Conservation (phyloP, 2,797 vertebrate genomes). For the Poecilia gillii region DNA sequence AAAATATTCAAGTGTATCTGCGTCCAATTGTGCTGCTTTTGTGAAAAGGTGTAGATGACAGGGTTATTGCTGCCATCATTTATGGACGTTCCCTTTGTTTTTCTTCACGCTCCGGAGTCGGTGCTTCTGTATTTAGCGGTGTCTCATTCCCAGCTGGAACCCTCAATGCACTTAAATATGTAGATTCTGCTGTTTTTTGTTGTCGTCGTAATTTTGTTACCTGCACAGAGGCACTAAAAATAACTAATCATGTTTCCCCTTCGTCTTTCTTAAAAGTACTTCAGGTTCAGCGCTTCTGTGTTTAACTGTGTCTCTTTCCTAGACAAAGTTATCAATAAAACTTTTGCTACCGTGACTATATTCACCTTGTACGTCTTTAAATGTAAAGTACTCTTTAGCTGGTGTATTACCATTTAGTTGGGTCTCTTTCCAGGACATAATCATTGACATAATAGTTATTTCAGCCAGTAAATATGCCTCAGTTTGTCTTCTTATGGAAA, state of each 20-base stretch:
- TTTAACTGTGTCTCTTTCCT: neutral
- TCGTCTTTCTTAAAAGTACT: neutral
- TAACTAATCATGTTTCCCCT: neutral
- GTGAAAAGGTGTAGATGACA: neutral
- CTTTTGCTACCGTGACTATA: neutral
- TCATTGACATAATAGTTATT: neutral
- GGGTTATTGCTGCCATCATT: neutral
- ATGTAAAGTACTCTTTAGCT: neutral
- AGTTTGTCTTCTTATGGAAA: neutral
- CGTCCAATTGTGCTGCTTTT: neutral
- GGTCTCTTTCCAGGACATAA: neutral
- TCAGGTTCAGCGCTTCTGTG: neutral
- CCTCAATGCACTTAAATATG: neutral
- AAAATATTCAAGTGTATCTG: neutral
- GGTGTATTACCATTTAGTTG: neutral
- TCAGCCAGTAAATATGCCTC: no score
- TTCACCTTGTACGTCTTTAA: neutral
- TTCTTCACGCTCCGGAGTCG: neutral
- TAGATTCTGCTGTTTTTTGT: neutral
- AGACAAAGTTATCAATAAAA: neutral
- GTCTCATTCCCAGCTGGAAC: neutral
- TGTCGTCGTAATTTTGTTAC: neutral
- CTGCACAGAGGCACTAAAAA: neutral
- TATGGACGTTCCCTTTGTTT: neutral
- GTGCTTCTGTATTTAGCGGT: neutral